These are phyloP conservation scores for Notarius quadriscutis DNA, from an alignment of 2,113 vertebrate species.

Conservation along the genomic window DNA sequence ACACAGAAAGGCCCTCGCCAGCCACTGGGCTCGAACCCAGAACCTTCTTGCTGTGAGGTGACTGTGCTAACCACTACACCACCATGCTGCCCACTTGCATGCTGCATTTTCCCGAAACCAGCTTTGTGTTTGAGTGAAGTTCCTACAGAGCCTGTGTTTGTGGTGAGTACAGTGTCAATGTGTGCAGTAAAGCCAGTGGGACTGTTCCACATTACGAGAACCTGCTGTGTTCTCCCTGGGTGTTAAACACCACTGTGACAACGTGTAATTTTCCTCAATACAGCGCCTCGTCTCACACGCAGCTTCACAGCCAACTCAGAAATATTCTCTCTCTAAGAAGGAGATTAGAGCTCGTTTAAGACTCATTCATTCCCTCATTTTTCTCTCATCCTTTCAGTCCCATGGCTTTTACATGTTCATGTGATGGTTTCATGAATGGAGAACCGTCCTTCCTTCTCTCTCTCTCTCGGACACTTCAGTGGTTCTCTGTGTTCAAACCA, in stretches of 20 bases:
- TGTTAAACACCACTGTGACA: slow-evolving; percentile 59
- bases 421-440: not conserved
- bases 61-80: no score
- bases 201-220: not conserved
- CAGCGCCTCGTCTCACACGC: slow-evolving; percentile 52
- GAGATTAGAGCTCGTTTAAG: slow-evolving; percentile 67
- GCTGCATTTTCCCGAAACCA: not conserved
- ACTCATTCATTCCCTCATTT: slow-evolving; percentile 56
- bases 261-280: slow-evolving; percentile 65
- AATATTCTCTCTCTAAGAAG: slow-evolving; percentile 64
- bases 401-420: not conserved
- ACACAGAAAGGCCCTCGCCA: no score
- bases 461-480: not conserved
- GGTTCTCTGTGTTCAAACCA: not conserved
- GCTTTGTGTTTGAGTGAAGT: not conserved
- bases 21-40: no score
- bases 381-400: slow-evolving; percentile 46
- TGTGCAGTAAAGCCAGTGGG: not conserved
- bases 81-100: not conserved
- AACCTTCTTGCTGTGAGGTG: no score
- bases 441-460: not conserved
- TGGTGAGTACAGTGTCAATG: not conserved
- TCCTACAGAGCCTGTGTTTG: not conserved
- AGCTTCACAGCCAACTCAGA: slow-evolving; percentile 60
- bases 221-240: slow-evolving; percentile 26